Conservation (phyloP, 2,888 invertebrate genomes). For the Caenorhabditis sp. region DNA sequence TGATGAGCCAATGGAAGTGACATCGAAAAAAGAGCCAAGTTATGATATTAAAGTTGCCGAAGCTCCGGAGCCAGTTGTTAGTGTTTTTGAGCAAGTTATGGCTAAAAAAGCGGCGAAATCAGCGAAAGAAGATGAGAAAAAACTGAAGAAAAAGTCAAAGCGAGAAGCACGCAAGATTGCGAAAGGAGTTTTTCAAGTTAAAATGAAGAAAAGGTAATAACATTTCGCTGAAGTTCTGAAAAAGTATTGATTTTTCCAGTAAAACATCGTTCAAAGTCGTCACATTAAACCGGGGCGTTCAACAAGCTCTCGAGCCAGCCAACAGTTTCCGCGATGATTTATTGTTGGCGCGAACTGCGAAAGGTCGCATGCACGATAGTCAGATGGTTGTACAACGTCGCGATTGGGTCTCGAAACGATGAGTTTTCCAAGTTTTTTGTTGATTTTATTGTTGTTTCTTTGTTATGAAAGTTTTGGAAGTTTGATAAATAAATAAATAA, state of each 20-base stretch:
- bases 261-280: conserved; percentile 33
- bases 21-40: conserved; percentile 2
- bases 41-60: conserved; percentile 8
- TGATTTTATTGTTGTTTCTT: not conserved
- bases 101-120: conserved; percentile 18
- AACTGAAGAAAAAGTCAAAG: conserved; percentile 21
- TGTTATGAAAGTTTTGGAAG: not conserved
- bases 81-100: conserved; percentile 21
- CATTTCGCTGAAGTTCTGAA: not conserved
- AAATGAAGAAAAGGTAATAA: conserved; percentile 34
- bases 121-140: conserved; percentile 20
- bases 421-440: not conserved
- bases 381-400: conserved; percentile 14
- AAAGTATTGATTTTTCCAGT: conserved; percentile 14
- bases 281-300: conserved; percentile 25
- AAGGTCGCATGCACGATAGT: conserved; percentile 15
- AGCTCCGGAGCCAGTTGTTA: not conserved
- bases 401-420: conserved; percentile 18
- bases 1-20: conserved; percentile 14
- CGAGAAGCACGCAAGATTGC: conserved; percentile 10
- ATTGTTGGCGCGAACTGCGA: conserved; percentile 21
- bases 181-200: conserved; percentile 25
- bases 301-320: conserved; percentile 22
- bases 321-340: conserved; percentile 35
- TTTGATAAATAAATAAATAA: no score